Conservation (phyloP, 2,113 vertebrate genomes). For the Eulemur macaco region DNA sequence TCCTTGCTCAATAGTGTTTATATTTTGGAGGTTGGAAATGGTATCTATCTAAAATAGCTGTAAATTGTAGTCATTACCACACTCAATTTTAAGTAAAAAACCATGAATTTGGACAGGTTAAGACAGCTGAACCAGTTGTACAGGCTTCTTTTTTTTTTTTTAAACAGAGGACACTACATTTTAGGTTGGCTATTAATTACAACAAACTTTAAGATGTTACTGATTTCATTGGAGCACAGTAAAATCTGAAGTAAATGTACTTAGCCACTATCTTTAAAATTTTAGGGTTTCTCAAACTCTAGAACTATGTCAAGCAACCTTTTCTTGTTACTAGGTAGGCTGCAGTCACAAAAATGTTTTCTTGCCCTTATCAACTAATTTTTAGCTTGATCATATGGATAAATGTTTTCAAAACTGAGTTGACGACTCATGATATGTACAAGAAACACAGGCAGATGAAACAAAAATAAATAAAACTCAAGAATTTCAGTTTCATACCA, state of each 20-base stretch:
- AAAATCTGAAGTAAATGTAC: constrained; percentile 26
- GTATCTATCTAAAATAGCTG: not conserved
- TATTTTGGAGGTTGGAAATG: not conserved
- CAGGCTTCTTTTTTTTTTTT: not conserved
- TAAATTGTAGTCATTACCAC: not conserved
- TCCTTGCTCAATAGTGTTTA: not conserved
- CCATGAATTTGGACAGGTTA: constrained; percentile 4
- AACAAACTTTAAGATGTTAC: constrained; percentile 5
- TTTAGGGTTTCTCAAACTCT: not conserved
- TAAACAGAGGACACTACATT: not conserved
- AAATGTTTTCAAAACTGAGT: constrained; percentile 44
- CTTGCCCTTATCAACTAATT: not conserved
- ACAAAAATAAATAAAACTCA: constrained; percentile 42
- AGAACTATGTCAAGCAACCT: not conserved
- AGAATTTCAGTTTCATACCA: not conserved
- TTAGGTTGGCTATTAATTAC: not conserved
- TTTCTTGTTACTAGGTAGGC: not conserved
- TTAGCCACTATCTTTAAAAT: constrained; percentile 39
- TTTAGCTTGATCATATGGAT: not conserved
- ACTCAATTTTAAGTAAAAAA: constrained; percentile 28
- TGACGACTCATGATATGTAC: not conserved
- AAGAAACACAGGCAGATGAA: not conserved
- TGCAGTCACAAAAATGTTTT: not conserved
- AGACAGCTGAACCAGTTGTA: not conserved
- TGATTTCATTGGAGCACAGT: not conserved